Conservation (phyloP, 2,888 invertebrate species). For the Cantharis flavilabris region DNA sequence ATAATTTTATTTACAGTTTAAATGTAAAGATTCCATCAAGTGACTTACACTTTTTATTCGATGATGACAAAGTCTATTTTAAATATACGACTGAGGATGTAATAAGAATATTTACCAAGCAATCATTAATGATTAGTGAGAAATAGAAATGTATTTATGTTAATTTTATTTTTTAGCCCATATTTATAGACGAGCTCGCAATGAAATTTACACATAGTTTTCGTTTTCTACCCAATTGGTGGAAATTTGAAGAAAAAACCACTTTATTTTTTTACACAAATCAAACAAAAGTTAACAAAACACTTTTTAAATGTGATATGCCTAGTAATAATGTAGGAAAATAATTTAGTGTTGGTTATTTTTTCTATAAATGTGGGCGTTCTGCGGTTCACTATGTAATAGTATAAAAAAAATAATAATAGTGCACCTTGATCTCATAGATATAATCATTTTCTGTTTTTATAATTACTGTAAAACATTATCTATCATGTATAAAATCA, state of each 20-base stretch:
- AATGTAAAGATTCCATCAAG: not conserved
- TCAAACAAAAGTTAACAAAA: not conserved
- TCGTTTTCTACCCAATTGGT: not conserved
- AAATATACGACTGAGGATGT: not conserved
- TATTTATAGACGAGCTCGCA: not conserved
- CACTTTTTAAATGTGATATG: not conserved
- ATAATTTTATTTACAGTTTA: not conserved
- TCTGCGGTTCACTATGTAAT: not conserved
- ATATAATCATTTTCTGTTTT: conserved; percentile 28
- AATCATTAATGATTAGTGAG: not conserved
- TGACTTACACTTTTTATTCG: not conserved
- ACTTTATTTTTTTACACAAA: not conserved
- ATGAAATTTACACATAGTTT: not conserved
- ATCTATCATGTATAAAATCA: not conserved
- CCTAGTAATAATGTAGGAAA: not conserved
- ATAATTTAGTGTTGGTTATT: not conserved
- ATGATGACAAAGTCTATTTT: not conserved
- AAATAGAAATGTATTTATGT: not conserved
- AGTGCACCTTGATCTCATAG: conserved; percentile 49
- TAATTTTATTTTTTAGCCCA: not conserved
- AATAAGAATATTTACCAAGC: not conserved
- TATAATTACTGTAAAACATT: not conserved
- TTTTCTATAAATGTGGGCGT: not conserved
- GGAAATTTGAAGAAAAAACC: not conserved
- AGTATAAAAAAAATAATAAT: not conserved